phyloP scores from a whole-genome alignment of 2,888 invertebrate genomes.

The Oligia latruncula region DNA sequence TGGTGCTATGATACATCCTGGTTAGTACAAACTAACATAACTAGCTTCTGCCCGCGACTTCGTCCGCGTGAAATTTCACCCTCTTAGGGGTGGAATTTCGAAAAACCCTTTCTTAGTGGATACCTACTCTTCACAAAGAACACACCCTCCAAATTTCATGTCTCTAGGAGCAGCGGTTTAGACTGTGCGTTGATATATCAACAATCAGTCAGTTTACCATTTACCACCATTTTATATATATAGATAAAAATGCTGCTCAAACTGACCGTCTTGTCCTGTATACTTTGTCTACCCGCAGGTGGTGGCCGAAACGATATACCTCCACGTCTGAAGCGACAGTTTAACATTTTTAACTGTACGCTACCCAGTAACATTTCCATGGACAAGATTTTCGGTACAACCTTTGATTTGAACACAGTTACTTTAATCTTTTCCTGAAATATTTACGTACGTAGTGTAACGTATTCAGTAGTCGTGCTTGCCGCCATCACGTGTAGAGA shows the following conservation, averaged over 20 bases:
- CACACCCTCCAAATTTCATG: too few species aligned
- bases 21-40: constrained; percentile 60
- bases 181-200: too few species aligned
- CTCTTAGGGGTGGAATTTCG: too few species aligned
- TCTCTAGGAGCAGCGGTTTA: too few species aligned
- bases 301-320: constrained; percentile 98
- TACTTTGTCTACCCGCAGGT: constrained; percentile 77
- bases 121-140: too few species aligned
- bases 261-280: neutral
- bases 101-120: too few species aligned
- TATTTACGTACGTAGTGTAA: neutral
- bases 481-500: neutral
- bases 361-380: constrained; percentile 95
- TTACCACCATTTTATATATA: too few species aligned
- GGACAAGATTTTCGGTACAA: constrained; percentile 95
- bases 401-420: neutral
- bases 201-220: too few species aligned
- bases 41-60: too few species aligned
- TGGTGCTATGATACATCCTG: constrained; percentile 98
- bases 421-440: neutral
- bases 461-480: neutral
- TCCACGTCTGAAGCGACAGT: constrained; percentile 95
- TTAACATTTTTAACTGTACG: constrained; percentile 96
- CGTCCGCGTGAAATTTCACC: too few species aligned
- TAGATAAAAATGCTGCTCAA: neutral